A percentile compares a stretch with the other conserved stretches of the same genome.
Evolutionary conservation across 1,140 invertebrate species (phyloP).

Genomic region (Medauroidea extradentata): DNA sequence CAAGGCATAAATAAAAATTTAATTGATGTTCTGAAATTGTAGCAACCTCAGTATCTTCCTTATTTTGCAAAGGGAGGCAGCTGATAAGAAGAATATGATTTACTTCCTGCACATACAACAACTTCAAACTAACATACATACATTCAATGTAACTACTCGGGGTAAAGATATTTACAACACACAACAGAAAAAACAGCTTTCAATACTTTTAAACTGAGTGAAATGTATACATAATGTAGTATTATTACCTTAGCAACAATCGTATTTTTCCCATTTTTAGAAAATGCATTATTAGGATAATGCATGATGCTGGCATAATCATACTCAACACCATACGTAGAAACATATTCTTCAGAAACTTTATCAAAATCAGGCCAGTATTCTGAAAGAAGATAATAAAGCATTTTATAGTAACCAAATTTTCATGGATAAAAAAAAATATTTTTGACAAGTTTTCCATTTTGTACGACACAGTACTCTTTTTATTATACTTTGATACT

Average conservation of each 20-base stretch:
- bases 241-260: constrained; percentile 14
- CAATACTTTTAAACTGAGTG: background rate
- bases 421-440: background rate
- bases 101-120: too few relatives aligned
- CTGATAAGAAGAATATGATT: too few relatives aligned
- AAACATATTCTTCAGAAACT: background rate
- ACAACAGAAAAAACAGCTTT: background rate
- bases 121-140: too few relatives aligned
- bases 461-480: background rate
- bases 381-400: constrained; percentile 7
- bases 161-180: background rate
- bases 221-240: background rate
- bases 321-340: constrained; percentile 19
- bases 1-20: too few relatives aligned
- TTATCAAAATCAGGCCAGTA: constrained; percentile 3
- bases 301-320: constrained; percentile 27
- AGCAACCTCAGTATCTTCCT: too few relatives aligned
- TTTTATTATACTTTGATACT: too few relatives aligned
- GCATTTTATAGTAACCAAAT: too few relatives aligned
- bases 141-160: too few relatives aligned
- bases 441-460: background rate
- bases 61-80: too few relatives aligned
- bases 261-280: constrained; percentile 15
- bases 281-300: constrained; percentile 19
- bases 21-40: too few relatives aligned